phyloP scores from a whole-genome alignment of 2,113 vertebrate genomes.

The Lycaon pictus region DNA sequence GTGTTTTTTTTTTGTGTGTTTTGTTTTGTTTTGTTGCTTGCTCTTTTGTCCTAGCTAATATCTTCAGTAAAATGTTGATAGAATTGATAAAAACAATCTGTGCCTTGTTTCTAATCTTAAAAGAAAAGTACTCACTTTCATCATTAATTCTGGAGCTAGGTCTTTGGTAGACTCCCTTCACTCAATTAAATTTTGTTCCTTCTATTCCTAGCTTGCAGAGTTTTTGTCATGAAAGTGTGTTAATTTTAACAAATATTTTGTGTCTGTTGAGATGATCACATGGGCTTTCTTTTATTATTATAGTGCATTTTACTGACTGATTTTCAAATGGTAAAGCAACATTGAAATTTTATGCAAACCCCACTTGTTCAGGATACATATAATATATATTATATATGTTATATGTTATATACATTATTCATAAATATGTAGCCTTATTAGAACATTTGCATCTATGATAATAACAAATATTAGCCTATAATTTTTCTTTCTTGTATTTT shows the following conservation, averaged over 20 bases:
- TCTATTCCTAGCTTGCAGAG: neutral
- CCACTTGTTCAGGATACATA: neutral
- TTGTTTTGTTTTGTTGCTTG: neutral
- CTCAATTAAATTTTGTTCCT: neutral
- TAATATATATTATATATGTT: neutral
- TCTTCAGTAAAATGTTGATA: neutral
- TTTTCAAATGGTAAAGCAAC: slow-evolving; percentile 29
- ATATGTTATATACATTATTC: neutral
- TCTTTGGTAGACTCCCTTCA: neutral
- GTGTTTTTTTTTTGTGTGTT: neutral
- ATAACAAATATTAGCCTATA: neutral
- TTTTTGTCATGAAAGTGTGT: neutral
- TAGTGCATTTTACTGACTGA: neutral
- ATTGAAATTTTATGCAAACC: neutral
- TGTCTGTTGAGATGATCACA: neutral
- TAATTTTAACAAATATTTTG: neutral
- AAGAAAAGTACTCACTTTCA: neutral
- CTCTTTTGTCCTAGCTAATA: neutral
- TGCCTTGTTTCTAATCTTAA: neutral
- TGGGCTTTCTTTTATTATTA: neutral
- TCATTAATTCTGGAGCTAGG: neutral
- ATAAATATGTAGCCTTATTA: neutral
- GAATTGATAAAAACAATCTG: neutral
- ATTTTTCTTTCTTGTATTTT: neutral
- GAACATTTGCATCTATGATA: neutral